phyloP scores from a whole-genome alignment of 2,797 vertebrate species.

The Siniperca scherzeri region DNA sequence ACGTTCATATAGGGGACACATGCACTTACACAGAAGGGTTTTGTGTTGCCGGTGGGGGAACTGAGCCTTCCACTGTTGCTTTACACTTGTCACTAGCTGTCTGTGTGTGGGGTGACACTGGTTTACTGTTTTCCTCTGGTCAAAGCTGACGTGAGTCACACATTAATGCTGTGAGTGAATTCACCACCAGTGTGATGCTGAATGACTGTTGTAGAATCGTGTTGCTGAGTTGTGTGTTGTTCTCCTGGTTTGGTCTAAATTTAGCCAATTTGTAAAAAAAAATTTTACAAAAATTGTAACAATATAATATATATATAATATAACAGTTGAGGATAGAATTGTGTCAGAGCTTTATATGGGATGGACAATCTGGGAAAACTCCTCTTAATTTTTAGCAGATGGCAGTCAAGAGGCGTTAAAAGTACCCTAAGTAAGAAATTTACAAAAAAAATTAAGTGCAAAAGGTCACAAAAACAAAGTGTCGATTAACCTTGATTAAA shows the following conservation, averaged over 20 bases:
- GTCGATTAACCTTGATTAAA: too few species aligned
- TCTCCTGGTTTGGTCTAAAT: not conserved
- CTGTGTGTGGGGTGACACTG: slow-evolving; percentile 27
- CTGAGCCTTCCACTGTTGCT: slow-evolving; percentile 25
- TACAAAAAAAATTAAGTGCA: too few species aligned
- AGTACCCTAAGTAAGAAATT: too few species aligned
- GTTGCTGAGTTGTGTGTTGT: not conserved
- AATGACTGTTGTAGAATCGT: not conserved
- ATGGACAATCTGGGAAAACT: too few species aligned
- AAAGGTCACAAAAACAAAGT: too few species aligned
- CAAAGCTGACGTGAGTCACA: slow-evolving; percentile 7
- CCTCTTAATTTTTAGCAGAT: too few species aligned
- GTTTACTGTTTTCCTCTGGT: slow-evolving; percentile 8
- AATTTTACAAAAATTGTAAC: not conserved
- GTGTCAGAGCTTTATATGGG: not conserved
- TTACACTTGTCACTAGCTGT: not conserved
- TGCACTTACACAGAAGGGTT: not conserved
- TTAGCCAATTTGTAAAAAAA: too few species aligned
- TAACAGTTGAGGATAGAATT: not conserved
- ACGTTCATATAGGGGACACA: not conserved
- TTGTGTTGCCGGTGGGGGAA: slow-evolving; percentile 10
- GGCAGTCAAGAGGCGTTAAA: too few species aligned
- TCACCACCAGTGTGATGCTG: not conserved
- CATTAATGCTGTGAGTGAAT: not conserved
- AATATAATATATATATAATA: too few species aligned